Evolutionary conservation across 1,140 invertebrate genomes (phyloP), one percentile per base, ranked within the genome.

Genomic region (Temnothorax curvispinosus): DNA sequence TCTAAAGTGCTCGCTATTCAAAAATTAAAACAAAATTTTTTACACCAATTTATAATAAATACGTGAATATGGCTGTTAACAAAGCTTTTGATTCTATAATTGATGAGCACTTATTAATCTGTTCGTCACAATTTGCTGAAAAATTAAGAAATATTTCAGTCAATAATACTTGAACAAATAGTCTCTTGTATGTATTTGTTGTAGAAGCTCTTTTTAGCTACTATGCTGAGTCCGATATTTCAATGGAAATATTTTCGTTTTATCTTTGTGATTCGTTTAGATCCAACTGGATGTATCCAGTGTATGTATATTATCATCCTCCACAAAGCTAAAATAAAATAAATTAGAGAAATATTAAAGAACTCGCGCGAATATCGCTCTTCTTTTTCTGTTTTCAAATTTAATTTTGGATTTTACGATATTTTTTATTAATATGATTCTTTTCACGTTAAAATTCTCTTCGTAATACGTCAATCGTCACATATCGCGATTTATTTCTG

Each of bases 221-320:
- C 13, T 21, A 56, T 3, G n/a, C 32, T 13, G 15, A 54, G n/a
- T 75, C n/a, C 18, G 35, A 41, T 75, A 75, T 75, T 35, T 27
- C 52, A 21, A 13, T 41, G 13, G 11, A 60, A 77, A 65, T 32
- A 64, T 69, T 69, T 69, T 76, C 15, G 2, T 60, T 77, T 69
- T 41, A 69, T 6, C 2, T 54, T 52, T 41, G 6, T 38, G 21
- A 80, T 21, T 27, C 21, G 2, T 69, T 81, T 54, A 52, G 3
- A 0, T 18, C 4, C 9, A 7, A 21, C 15, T 47, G 8, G 7
- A 3, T 11, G 44, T 27, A 27, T 27, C 18, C 27, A 27, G 27
- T 75, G n/a, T 58, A 41, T 15, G 1, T 13, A 41, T 58, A 44
- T 44, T 56, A 76, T 60, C 2, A 76, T 76, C 11, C n/a, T 18